Evolutionary conservation across 2,888 invertebrate genomes (phyloP).

Genomic region (Hedychridium roseum): DNA sequence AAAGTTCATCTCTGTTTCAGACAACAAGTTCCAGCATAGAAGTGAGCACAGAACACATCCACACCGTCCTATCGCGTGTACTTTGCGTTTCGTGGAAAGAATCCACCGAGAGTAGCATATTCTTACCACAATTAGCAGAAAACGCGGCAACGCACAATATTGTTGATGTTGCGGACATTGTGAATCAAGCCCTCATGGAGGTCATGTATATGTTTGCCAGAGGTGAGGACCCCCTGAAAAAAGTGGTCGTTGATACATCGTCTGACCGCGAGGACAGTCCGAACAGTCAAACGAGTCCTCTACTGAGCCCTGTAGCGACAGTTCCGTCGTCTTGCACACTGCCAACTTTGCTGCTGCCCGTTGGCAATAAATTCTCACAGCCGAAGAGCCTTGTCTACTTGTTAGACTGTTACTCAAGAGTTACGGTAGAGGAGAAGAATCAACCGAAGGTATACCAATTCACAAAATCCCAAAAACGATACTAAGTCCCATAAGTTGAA

Average conservation of each 20-base stretch:
- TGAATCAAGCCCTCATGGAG: constrained; percentile 72
- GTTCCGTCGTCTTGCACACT: constrained; percentile 61
- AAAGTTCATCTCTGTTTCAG: constrained; percentile 36
- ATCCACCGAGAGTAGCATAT: constrained; percentile 62
- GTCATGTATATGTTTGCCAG: constrained; percentile 69
- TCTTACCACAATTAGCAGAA: constrained; percentile 64
- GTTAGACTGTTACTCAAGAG: constrained; percentile 74
- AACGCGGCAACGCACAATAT: constrained; percentile 38
- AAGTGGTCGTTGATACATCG: constrained; percentile 63
- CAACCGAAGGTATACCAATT: constrained; percentile 70
- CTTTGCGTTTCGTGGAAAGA: constrained; percentile 76
- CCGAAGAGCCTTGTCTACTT: constrained; percentile 65
- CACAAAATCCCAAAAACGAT: neutral
- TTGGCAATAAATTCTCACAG: constrained; percentile 62
- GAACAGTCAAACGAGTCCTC: constrained; percentile 63
- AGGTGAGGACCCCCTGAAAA: constrained; percentile 68
- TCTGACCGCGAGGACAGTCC: constrained; percentile 61
- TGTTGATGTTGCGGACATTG: constrained; percentile 47
- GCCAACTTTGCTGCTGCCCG: constrained; percentile 58
- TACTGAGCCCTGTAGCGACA: constrained; percentile 60
- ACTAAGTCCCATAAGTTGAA: too few relatives aligned
- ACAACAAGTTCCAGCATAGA: constrained; percentile 65
- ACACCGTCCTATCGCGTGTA: constrained; percentile 73
- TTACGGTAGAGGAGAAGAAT: constrained; percentile 77
- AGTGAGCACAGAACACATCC: constrained; percentile 72